Conservation (phyloP, 1,140 invertebrate genomes). For the Penaeus vannamei region DNA sequence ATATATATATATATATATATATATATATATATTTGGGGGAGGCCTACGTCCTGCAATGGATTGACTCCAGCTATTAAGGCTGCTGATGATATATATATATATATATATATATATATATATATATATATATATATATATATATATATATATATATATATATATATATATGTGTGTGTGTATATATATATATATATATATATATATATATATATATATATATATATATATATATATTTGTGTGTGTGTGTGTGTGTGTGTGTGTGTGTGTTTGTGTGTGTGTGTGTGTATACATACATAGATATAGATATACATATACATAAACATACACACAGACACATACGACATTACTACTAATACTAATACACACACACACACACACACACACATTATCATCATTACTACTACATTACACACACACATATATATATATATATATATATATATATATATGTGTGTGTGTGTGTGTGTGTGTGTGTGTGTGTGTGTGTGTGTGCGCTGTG, state of each 20-base stretch:
- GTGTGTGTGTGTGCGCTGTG: neutral
- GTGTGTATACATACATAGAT: neutral
- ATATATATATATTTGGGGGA: no score
- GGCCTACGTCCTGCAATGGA: no score
- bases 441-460: neutral
- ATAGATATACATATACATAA: slow-evolving; percentile 14
- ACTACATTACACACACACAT: no score
- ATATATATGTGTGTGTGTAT: slow-evolving; percentile 11
- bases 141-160: slow-evolving; percentile 24
- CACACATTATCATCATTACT: no score
- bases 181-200: slow-evolving; percentile 30
- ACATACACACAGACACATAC: neutral
- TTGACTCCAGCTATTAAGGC: no score
- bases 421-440: no score
- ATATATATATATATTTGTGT: slow-evolving; percentile 10
- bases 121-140: slow-evolving; percentile 28
- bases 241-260: neutral
- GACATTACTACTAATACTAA: neutral
- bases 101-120: slow-evolving; percentile 33
- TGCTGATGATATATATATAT: slow-evolving; percentile 31
- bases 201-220: slow-evolving; percentile 33
- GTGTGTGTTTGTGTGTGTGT: neutral
- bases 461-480: neutral
- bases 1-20: no score
- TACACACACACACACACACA: neutral